phyloP scores from a whole-genome alignment of 2,797 vertebrate species.

The Psittacula derbiana region DNA sequence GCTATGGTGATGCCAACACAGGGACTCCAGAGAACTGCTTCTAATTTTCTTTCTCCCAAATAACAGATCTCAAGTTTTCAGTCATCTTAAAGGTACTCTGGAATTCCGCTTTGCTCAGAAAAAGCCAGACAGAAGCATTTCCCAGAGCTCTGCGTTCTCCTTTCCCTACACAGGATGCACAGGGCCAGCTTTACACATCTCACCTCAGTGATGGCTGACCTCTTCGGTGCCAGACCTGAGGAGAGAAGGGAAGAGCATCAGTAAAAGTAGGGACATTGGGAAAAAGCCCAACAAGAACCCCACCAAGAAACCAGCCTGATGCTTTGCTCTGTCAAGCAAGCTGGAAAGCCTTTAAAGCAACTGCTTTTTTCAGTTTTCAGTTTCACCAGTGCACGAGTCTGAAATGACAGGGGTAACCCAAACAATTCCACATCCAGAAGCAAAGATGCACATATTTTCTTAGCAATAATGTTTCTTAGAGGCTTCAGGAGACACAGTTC shows the following conservation, averaged over 20 bases:
- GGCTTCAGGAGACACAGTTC: background rate
- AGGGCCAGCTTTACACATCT: conserved; percentile 25
- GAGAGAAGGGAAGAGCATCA: conserved; percentile 36
- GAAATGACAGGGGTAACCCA: background rate
- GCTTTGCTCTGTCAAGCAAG: background rate
- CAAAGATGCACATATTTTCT: background rate
- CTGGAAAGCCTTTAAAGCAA: background rate
- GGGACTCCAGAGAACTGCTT: background rate
- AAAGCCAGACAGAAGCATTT: background rate
- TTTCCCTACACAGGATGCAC: background rate
- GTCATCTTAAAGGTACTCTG: background rate
- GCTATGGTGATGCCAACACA: background rate
- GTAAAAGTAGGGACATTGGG: background rate
- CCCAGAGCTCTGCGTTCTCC: background rate
- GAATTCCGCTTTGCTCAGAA: background rate
- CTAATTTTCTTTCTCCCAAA: background rate
- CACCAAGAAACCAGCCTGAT: background rate
- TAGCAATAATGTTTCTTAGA: background rate
- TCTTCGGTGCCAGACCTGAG: conserved; percentile 68
- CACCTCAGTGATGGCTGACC: conserved; percentile 64
- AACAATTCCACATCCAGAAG: background rate
- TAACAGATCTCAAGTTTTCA: background rate
- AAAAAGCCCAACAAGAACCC: background rate
- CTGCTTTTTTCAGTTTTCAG: background rate
- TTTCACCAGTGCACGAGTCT: background rate